Base-by-base conservation (phyloP, 2,888 invertebrate genomes). In the Troglohyphantes excavatus region DNA sequence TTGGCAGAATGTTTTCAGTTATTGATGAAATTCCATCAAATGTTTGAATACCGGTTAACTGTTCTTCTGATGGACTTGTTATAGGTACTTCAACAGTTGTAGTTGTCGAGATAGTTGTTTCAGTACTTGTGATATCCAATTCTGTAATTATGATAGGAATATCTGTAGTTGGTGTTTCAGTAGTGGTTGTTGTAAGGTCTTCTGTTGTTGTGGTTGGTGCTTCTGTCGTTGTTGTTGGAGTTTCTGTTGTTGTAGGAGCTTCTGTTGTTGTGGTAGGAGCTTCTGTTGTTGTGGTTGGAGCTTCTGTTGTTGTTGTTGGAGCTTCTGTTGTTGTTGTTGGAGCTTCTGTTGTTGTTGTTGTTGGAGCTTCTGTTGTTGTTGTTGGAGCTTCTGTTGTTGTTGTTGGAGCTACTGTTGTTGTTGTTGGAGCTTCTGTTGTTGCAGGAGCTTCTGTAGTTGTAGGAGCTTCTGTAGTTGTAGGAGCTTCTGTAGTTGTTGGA, bases 311-410 rank as follows among this genome's bases (percentile, higher is more conserved):
- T 0, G 81, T 46, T 2, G 81, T 76, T 0, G 61, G 17, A 17
- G 33, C n/a, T 61, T 61, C 76, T 53, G 19, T 2, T 26, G 70
- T 82, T 11, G 61, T 68, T 59, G 59, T 39, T 13, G 75, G 7
- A 11, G 9, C 7, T 19, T 29, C 29, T 59, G n/a, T 2, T 39
- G 43, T 46, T 43, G 67, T 81, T 19, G 78, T 67, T 5, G 33
- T 53, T 0, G 61, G 61, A 19, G 5, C 17, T 61, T 33, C 23
- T 23, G 5, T 19, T 11, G 76, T 81, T n/a, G 21, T 83, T 2
- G 27, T 53, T 2, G 82, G 23, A 43, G 9, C 11, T 63, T 39
- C 13, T 9, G 61, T 23, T 7, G 83, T 26, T 2, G 26, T 61
- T 43, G 23, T 29, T 0, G 63, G n/a, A 26, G 23, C 26, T n/a